Conservation (phyloP, 1,140 invertebrate genomes). For the Mactra quadrangularis region DNA sequence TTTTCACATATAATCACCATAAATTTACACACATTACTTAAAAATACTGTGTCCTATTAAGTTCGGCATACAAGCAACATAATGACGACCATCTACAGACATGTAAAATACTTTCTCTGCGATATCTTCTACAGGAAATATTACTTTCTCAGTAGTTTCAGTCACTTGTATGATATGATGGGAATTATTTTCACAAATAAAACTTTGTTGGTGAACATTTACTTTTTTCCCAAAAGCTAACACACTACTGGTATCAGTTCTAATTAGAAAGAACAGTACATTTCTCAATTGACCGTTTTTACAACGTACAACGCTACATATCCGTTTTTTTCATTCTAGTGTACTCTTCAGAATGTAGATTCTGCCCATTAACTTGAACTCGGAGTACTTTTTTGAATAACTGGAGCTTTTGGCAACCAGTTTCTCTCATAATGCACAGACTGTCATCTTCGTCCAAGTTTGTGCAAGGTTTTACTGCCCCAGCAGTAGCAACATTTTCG, state of each 20-base stretch:
- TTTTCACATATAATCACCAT: not conserved
- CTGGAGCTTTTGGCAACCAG: slow-evolving; percentile 9
- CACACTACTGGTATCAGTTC: slow-evolving; percentile 6
- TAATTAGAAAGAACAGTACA: slow-evolving; percentile 2
- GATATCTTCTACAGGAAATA: slow-evolving; percentile 14
- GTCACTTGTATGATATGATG: slow-evolving; percentile 14
- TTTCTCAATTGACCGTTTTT: slow-evolving; percentile 12
- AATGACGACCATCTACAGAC: slow-evolving; percentile 13
- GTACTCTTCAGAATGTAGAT: slow-evolving; percentile 1
- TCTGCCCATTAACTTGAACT: slow-evolving; percentile 21
- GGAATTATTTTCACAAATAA: not conserved
- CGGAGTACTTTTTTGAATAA: not conserved
- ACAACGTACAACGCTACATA: slow-evolving; percentile 8
- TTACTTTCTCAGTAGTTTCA: slow-evolving; percentile 1
- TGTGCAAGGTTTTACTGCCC: not conserved
- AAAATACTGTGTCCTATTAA: slow-evolving; percentile 5
- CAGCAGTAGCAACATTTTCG: not conserved
- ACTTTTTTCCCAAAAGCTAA: slow-evolving; percentile 3
- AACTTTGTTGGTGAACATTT: not conserved
- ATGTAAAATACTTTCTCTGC: slow-evolving; percentile 14
- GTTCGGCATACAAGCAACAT: slow-evolving; percentile 18
- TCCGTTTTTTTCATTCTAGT: slow-evolving; percentile 30
- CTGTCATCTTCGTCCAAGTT: not conserved
- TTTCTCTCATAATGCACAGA: slow-evolving; percentile 5
- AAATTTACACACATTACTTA: not conserved